Evolutionary conservation across 1,140 invertebrate species (phyloP).

Genomic region (Chymomyza costata): DNA sequence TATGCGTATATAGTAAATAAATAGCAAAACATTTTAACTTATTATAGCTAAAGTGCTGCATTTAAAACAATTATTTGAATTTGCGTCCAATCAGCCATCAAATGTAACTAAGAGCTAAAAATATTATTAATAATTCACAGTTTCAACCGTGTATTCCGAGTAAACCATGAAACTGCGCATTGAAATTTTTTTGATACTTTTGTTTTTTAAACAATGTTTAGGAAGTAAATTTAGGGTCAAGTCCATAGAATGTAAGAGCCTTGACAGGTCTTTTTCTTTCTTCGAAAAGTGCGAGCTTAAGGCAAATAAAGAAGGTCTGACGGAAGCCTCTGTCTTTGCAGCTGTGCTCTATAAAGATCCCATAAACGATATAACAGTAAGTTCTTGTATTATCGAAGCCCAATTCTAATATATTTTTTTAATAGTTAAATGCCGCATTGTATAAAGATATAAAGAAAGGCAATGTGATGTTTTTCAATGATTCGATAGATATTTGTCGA

Average conservation of each 20-base stretch:
- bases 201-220: not conserved
- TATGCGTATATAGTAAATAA: no score
- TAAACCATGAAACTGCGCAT: no score
- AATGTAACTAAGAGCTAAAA: no score
- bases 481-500: constrained; percentile 34
- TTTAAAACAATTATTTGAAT: not conserved
- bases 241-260: constrained; percentile 24
- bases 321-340: constrained; percentile 15
- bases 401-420: no score
- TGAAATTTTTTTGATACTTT: no score
- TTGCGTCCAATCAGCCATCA: not conserved
- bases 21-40: no score
- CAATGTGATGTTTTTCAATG: constrained; percentile 32
- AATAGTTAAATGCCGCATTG: constrained; percentile 9
- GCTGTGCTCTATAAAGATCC: constrained; percentile 22
- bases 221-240: constrained; percentile 21
- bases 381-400: not conserved
- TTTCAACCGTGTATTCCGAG: not conserved
- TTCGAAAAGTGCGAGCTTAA: constrained; percentile 31
- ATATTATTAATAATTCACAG: no score
- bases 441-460: constrained; percentile 12
- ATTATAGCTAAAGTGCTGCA: not conserved
- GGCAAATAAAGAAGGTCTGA: constrained; percentile 10
- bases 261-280: constrained; percentile 15
- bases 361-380: constrained; percentile 34